Evolutionary conservation across 2,888 invertebrate species (phyloP), one percentile per base, ranked within the genome.

Genomic region (Phanerotoma sp.): DNA sequence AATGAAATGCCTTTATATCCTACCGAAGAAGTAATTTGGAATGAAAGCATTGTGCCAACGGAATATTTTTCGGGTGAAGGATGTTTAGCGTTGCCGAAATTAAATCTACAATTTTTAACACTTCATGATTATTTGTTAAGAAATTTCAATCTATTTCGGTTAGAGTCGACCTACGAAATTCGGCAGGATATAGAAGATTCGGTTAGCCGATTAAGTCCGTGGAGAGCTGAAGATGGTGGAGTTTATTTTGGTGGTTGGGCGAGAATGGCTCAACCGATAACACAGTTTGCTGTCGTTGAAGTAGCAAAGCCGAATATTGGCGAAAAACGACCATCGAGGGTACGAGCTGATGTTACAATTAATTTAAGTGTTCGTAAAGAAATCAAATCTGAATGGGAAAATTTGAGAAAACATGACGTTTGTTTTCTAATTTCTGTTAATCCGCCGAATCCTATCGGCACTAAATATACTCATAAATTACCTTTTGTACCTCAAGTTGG

Each of bases 1-100:
- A 99, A 99, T 76, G 91, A 94, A 66, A 96, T 98, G 94, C 98
- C 99, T 0, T 81, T 99, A 1, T 99, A 99, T 75, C 99, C 99
- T 0, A 98, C 96, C 0, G 99, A 99, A 76, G 89, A 92, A 56
- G 89, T 98, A 3, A 95, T 99, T 66, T 99, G 99, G 99, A 95
- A 99, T 78, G 97, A 99, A 77, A 97, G 98, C 73, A 87, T 99
- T 38, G 98, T 99, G 0, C 99, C 99, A 0, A 92, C 95, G 0
- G 96, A 98, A 70, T 96, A 96, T 74, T 98, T 92, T 79, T 92
- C 93, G 37, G 96, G 97, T 0, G 97, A 98, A 77, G 94, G 91
- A 16, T 94, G 94, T 66, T 81, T 99, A 28, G 98, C 99, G 0
- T 80, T 99, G 60, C 98, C 99, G 0, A 99, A 99, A 77, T 80